Evolutionary conservation across 2,888 invertebrate species (phyloP), one percentile per base, ranked within the genome.

Genomic region (Ypsolopha sequella): DNA sequence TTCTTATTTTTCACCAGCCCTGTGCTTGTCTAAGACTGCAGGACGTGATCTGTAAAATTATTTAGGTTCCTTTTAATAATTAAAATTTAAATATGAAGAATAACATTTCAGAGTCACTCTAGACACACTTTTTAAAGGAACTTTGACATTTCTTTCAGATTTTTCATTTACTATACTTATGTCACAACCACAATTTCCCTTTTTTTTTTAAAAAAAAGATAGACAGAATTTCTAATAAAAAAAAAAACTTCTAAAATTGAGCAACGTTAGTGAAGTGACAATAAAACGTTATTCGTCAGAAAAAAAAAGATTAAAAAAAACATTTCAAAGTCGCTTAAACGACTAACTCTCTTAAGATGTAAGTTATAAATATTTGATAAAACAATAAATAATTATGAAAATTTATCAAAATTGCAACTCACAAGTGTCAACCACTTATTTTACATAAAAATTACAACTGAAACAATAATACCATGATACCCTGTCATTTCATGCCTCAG

Each of bases 401-500:
- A 24, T 24, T 24, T 24, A 24, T 24, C 24, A n/a, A n/a, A n/a
- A n/a, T n/a, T n/a, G n/a, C n/a, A n/a, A n/a, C n/a, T n/a, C n/a
- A n/a, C n/a, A n/a, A n/a, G n/a, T n/a, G n/a, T n/a, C n/a, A n/a
- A n/a, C n/a, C n/a, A n/a, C n/a, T n/a, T n/a, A n/a, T n/a, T n/a
- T n/a, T n/a, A n/a, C n/a, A n/a, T n/a, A n/a, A n/a, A n/a, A n/a
- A n/a, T n/a, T n/a, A n/a, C n/a, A n/a, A n/a, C n/a, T 24, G 24
- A 24, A 24, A 47, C 36, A 53, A 36, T 41, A 56, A 60, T 64
- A 68, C 64, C 72, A 65, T 66, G 71, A 75, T 84, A 82, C 84
- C 81, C 84, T 84, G 84, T 80, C 72, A 74, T 76, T 77, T 80
- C 76, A 78, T 79, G 80, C 77, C 79, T 68, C 66, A 65, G 70